These are phyloP conservation scores for Tor tambroides DNA, from an alignment of 2,113 vertebrate species.

Conservation along the genomic window DNA sequence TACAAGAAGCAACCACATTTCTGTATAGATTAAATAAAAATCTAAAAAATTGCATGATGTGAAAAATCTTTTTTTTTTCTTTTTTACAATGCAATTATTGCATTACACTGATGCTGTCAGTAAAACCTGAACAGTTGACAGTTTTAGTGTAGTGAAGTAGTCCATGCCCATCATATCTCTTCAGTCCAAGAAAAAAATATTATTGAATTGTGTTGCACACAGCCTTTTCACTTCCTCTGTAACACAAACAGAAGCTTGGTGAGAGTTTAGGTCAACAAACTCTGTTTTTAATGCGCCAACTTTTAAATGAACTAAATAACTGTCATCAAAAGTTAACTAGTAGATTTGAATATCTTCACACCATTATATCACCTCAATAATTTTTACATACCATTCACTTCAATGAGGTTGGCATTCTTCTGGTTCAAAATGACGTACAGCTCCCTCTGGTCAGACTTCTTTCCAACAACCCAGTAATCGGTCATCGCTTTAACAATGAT, in stretches of 20 bases:
- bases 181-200: conserved; percentile 99
- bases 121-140: conserved; percentile 84
- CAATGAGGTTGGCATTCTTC: conserved; percentile 97
- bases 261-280: conserved; percentile 18
- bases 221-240: conserved; percentile 98
- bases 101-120: conserved; percentile 87
- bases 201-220: conserved; percentile 97
- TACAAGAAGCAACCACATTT: conserved; percentile 74
- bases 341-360: too few relatives aligned
- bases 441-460: conserved; percentile 97
- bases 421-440: conserved; percentile 98
- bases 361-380: too few relatives aligned
- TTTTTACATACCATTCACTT: conserved; percentile 90
- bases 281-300: not conserved
- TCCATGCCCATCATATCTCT: conserved; percentile 58
- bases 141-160: conserved; percentile 75
- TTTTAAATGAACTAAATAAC: not conserved
- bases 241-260: conserved; percentile 52
- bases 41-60: conserved; percentile 69
- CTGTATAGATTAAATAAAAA: conserved; percentile 81
- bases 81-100: conserved; percentile 91
- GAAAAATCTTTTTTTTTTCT: conserved; percentile 81
- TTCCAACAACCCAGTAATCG: conserved; percentile 98
- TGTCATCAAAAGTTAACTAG: not conserved
- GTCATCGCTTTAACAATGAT: conserved; percentile 99